Percentiles rank a stretch among this genome's conserved stretches.
phyloP scores from a whole-genome alignment of 2,113 vertebrate species.

The Puffinus mauretanicus region DNA sequence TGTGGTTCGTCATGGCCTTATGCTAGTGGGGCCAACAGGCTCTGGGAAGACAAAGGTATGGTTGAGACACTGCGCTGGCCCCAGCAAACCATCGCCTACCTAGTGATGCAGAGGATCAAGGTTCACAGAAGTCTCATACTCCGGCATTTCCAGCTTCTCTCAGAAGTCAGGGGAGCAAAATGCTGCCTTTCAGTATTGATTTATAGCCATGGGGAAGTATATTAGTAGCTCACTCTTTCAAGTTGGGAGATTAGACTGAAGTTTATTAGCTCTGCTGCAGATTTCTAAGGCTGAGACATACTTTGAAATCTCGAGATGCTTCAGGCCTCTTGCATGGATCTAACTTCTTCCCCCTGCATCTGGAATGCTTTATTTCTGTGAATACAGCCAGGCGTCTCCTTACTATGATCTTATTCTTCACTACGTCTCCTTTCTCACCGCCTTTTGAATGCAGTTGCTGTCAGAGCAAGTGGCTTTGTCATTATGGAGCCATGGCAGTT shows the following conservation, averaged over 20 bases:
- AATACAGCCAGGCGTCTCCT: not conserved
- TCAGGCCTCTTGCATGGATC: not conserved
- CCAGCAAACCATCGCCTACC: not conserved
- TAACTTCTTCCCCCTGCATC: not conserved
- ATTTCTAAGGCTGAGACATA: not conserved
- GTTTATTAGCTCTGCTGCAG: not conserved
- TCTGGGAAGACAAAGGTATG: constrained; percentile 90
- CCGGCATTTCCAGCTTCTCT: not conserved
- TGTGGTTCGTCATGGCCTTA: constrained; percentile 87
- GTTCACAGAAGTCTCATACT: not conserved
- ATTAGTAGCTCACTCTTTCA: not conserved
- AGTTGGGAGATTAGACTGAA: not conserved
- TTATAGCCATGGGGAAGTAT: not conserved
- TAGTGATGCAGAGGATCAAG: not conserved
- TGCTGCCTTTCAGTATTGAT: not conserved
- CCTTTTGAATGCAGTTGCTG: not conserved
- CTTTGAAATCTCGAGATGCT: not conserved
- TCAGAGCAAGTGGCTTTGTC: not conserved
- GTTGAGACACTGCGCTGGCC: not conserved
- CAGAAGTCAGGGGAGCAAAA: not conserved
- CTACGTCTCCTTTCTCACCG: not conserved
- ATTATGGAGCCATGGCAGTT: not conserved
- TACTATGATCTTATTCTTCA: not conserved
- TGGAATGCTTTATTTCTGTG: not conserved
- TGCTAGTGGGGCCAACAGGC: constrained; percentile 89